Evolutionary conservation across 2,113 vertebrate species (phyloP).

Genomic region (Mobula hypostoma): DNA sequence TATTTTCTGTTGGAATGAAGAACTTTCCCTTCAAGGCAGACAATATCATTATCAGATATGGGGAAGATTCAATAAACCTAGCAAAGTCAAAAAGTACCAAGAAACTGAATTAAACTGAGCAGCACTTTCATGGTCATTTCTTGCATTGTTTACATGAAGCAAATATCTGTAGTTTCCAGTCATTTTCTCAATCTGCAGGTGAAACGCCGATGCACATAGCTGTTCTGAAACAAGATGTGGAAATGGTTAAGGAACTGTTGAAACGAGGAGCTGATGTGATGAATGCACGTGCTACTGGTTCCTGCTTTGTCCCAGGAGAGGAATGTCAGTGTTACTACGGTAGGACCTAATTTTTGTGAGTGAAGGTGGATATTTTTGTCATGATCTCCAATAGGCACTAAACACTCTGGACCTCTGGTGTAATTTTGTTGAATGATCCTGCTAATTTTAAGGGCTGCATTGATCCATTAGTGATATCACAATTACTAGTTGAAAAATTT

Average conservation of each 20-base stretch:
- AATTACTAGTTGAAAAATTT: no score
- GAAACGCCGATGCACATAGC: conserved; percentile 41
- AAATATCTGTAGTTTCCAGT: not conserved
- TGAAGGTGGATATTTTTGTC: not conserved
- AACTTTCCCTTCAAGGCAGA: not conserved
- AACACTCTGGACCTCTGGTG: not conserved
- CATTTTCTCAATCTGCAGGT: conserved; percentile 30
- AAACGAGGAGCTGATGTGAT: conserved; percentile 37
- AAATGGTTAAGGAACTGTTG: conserved; percentile 39
- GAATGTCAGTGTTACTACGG: conserved; percentile 39
- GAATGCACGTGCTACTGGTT: conserved; percentile 25
- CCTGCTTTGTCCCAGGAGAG: conserved; percentile 32
- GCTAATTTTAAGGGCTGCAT: no score
- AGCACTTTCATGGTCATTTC: not conserved
- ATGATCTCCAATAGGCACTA: not conserved
- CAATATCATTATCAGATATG: not conserved
- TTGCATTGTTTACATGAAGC: not conserved
- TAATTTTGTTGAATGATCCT: no score
- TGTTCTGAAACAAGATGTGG: conserved; percentile 38
- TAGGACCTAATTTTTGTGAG: not conserved
- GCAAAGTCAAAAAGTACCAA: not conserved
- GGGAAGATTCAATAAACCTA: not conserved
- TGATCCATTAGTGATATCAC: no score
- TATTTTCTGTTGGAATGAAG: not conserved
- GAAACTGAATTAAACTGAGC: not conserved